Conservation (phyloP, 1,140 invertebrate species). For the Acyrthosiphon pisum region DNA sequence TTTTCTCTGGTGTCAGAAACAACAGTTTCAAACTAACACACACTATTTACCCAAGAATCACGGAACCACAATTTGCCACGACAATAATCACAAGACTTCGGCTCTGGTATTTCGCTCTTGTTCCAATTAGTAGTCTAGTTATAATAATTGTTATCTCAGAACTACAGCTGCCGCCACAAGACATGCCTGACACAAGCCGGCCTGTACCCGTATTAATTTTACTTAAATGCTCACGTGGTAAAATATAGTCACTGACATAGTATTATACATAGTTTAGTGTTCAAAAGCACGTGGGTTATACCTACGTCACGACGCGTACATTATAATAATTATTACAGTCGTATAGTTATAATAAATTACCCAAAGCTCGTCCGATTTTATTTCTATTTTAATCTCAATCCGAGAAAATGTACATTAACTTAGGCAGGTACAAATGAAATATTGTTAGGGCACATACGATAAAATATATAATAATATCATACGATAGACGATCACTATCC, state of each 20-base stretch:
- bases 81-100: not conserved
- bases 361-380: not conserved
- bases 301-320: not conserved
- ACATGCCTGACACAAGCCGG: not conserved
- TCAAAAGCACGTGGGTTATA: not conserved
- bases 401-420: not conserved
- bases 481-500: not conserved
- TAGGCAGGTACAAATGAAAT: not conserved
- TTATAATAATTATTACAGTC: not conserved
- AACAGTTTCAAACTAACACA: not conserved
- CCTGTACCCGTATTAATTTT: not conserved
- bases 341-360: not conserved
- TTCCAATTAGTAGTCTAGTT: not conserved
- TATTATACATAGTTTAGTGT: not conserved
- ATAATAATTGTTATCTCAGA: not conserved
- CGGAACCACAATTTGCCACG: not conserved
- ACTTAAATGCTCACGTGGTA: not conserved
- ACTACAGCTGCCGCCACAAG: not conserved
- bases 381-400: not conserved
- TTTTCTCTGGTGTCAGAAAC: not conserved
- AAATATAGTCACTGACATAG: not conserved
- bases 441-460: not conserved
- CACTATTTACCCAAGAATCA: not conserved
- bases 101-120: not conserved
- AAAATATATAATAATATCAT: not conserved